Evolutionary conservation across 2,797 vertebrate genomes (phyloP).

Genomic region (Sebastiscus tertius): DNA sequence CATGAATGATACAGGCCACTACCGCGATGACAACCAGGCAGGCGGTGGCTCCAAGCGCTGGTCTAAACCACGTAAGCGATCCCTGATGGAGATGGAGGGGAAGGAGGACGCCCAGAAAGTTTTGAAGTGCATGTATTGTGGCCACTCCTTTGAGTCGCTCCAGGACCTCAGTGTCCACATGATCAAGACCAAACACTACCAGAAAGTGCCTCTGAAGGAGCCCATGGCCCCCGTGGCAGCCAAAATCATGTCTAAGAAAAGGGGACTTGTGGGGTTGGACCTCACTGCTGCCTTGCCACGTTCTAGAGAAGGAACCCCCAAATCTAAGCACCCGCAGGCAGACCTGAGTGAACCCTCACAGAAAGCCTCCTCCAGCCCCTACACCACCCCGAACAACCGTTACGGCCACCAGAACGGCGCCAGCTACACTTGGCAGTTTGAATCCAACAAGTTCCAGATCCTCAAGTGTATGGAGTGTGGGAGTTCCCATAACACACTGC

Average conservation of each 20-base stretch:
- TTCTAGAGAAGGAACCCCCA: conserved; percentile 88
- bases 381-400: conserved; percentile 88
- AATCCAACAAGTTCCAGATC: conserved; percentile 95
- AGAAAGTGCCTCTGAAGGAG: conserved; percentile 99
- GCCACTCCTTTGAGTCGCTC: conserved; percentile 98
- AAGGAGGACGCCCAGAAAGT: conserved; percentile 99
- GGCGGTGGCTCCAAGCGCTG: conserved; percentile 92
- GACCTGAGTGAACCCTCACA: conserved; percentile 85
- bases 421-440: conserved; percentile 94
- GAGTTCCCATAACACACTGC: conserved; percentile 93
- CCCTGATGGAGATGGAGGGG: conserved; percentile 97
- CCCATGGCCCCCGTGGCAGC: conserved; percentile 92
- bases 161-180: conserved; percentile 99
- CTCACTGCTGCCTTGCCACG: conserved; percentile 89
- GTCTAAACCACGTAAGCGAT: conserved; percentile 98
- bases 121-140: conserved; percentile 98
- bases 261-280: conserved; percentile 88
- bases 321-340: conserved; percentile 64
- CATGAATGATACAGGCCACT: conserved; percentile 99
- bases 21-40: conserved; percentile 97
- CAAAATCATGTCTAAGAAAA: conserved; percentile 94
- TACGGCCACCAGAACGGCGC: conserved; percentile 92
- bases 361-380: conserved; percentile 88
- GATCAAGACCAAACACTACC: conserved; percentile 99
- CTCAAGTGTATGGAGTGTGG: conserved; percentile 98